These are phyloP conservation scores for Podarcis raffonei DNA, from an alignment of 2,113 vertebrate species.

Conservation along the genomic window DNA sequence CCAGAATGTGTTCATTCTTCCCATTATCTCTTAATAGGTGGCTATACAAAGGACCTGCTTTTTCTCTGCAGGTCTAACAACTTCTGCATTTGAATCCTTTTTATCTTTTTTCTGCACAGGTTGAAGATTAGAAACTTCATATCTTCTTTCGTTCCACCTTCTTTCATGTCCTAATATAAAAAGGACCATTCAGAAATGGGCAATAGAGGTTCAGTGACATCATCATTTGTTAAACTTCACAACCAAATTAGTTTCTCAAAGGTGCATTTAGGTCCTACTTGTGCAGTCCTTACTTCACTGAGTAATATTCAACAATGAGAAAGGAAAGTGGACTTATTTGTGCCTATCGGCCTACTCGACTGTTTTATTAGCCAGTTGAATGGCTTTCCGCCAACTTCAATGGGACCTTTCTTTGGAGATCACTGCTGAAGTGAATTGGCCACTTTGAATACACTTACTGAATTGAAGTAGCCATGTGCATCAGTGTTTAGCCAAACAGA, in stretches of 20 bases:
- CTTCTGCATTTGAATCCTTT: constrained; percentile 37
- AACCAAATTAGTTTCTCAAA: constrained; percentile 31
- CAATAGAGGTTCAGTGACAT: constrained; percentile 58
- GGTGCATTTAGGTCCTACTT: constrained; percentile 16
- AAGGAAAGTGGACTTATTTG: not conserved
- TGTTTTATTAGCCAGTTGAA: not conserved
- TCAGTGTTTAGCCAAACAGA: not conserved
- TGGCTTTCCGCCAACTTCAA: not conserved
- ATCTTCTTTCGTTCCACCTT: constrained; percentile 27
- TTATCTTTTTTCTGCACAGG: not conserved
- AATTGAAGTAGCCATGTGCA: not conserved
- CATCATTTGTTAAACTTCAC: constrained; percentile 56
- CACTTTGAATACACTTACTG: not conserved
- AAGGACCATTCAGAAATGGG: constrained; percentile 55
- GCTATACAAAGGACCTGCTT: not conserved
- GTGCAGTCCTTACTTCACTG: not conserved
- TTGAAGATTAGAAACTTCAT: constrained; percentile 15
- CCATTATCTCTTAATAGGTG: constrained; percentile 25
- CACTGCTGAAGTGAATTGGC: not conserved
- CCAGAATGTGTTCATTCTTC: constrained; percentile 43
- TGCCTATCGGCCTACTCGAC: fast-evolving
- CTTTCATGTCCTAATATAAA: constrained; percentile 45
- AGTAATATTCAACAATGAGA: not conserved
- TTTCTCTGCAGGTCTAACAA: constrained; percentile 6
- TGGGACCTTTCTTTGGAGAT: not conserved